Conservation (phyloP, 2,113 vertebrate species). For the Colossoma macropomum region DNA sequence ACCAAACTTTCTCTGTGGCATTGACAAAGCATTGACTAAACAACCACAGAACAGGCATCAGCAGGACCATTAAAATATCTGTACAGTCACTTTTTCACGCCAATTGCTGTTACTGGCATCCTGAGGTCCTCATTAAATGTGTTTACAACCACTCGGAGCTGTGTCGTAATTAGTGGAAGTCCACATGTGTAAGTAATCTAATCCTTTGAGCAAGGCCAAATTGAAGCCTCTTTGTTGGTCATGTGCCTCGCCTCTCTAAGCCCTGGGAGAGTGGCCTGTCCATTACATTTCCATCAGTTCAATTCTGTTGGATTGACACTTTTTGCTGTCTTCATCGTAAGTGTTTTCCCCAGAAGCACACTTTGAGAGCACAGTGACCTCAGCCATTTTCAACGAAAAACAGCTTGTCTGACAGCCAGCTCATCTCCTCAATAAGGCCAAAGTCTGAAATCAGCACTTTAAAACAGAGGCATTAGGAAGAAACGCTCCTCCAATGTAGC, state of each 20-base stretch:
- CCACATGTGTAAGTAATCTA: constrained; percentile 20
- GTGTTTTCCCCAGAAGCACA: neutral
- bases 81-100: constrained; percentile 26
- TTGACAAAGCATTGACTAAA: neutral
- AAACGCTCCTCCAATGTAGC: neutral
- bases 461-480: constrained; percentile 2
- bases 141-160: constrained; percentile 28
- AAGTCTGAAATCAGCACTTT: constrained; percentile 43
- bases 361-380: neutral
- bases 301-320: neutral
- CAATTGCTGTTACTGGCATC: constrained; percentile 16
- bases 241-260: neutral
- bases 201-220: neutral
- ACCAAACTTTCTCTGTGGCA: neutral
- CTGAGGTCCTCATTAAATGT: constrained; percentile 22
- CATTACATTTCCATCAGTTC: constrained; percentile 9
- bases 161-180: neutral
- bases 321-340: neutral
- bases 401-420: constrained; percentile 5
- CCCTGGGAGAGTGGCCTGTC: neutral
- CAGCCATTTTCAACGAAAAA: constrained; percentile 11
- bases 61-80: constrained; percentile 3
- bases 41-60: neutral
- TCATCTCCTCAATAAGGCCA: neutral
- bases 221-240: neutral